Evolutionary conservation across 2,888 invertebrate species (phyloP), one percentile per base, ranked within the genome.

Genomic region (Myathropa florea): DNA sequence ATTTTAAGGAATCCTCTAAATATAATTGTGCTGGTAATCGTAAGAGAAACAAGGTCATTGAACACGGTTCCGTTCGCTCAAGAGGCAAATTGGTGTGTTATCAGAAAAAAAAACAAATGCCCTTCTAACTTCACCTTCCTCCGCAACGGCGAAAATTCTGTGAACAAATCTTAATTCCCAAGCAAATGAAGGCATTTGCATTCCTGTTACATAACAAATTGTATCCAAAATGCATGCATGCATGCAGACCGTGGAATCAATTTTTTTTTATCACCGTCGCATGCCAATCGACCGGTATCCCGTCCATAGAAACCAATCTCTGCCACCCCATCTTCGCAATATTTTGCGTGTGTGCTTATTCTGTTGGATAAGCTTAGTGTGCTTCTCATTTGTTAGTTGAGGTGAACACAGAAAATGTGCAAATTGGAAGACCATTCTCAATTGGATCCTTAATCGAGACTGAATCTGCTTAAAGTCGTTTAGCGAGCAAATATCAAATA

Each of bases 171-270:
- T 65, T 64, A 36, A 65, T 46, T 59, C 65, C 39, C 67, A 23
- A 46, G 23, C 7, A 18, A n/a, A 46, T 0, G 7, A 18, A 18
- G 7, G 4, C 1, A 18, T 18, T 18, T 46, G 24, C n/a, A 18
- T 10, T 71, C 36, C 71, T 10, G 60, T 76, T 60, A 76, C 53
- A 68, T 76, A 68, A 76, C 53, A 39, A 55, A 57, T 30, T 36
- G 2, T 67, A 24, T 59, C 46, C 60, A 30, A 33, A 24, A 64
- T 36, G 30, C 6, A 55, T 26, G 10, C 6, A 55, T 26, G 10
- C 14, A 10, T 28, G 46, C 30, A 23, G 18, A n/a, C 4, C 4
- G 6, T n/a, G 18, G 46, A 18, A 18, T 18, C n/a, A 6, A 46
- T 70, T 33, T 30, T 28, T 36, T 18, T 33, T 28, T 57, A 21